A percentile compares a stretch with the other conserved stretches of the same genome.
These are phyloP conservation scores for Manis javanica DNA, from an alignment of 2,797 vertebrate species.

Conservation along the genomic window DNA sequence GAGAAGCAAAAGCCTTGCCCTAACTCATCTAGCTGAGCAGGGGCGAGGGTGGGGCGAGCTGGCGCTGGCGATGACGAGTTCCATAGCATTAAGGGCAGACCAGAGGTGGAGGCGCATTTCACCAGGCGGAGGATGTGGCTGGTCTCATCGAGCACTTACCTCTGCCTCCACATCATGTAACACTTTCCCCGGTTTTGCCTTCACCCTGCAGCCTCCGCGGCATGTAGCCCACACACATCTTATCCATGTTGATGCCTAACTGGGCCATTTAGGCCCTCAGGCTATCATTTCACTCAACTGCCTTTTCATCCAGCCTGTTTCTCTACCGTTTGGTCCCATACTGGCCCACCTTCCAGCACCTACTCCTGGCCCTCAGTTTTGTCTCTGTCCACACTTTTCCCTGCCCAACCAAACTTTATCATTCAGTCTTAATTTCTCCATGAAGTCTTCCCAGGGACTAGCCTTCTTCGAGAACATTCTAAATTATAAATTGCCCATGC, in stretches of 20 bases:
- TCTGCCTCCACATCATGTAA: accelerated
- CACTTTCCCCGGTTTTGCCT: neutral
- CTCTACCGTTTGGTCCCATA: neutral
- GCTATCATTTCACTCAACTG: neutral
- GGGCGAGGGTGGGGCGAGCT: neutral
- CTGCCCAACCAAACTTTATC: neutral
- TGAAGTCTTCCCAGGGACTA: neutral
- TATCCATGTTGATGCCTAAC: neutral
- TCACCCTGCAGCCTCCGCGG: neutral
- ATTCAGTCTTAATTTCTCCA: neutral
- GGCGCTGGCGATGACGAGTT: no score
- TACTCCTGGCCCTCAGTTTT: neutral
- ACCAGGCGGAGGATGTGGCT: neutral
- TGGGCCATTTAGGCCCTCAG: neutral
- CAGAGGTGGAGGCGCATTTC: accelerated
- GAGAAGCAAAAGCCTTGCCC: neutral
- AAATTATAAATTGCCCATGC: neutral
- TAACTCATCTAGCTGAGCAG: neutral
- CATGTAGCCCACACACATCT: neutral
- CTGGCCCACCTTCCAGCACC: neutral
- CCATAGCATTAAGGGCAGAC: neutral
- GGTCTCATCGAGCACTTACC: accelerated
- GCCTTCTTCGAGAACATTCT: neutral
- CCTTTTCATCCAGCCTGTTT: neutral
- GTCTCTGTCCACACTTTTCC: neutral